Evolutionary conservation across 2,888 invertebrate species (phyloP), one percentile per base, ranked within the genome.

Genomic region (Ormyrus nitidulus): DNA sequence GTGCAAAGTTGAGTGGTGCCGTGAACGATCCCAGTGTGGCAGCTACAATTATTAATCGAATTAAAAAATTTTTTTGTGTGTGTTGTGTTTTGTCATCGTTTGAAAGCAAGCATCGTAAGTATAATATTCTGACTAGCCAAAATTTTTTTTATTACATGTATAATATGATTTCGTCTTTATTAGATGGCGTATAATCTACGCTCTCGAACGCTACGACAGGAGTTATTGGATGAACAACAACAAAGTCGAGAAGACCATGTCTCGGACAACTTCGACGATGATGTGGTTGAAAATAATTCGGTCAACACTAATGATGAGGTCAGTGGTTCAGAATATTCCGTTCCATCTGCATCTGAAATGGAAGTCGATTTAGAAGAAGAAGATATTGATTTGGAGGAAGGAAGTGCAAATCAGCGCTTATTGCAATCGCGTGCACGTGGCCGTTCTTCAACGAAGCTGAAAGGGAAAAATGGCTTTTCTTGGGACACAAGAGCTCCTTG

Each of bases 181-280:
- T 70, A 70, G 70, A 70, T 70, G 58, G 70, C 54, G 44, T 70
- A 70, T 70, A 70, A 70, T 56, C 54, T 70, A 70, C 56, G 70
- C 9, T 34, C 70, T 13, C 58, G 58, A 51, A 54, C 54, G 11
- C 8, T 54, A 19, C 58, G 70, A 70, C 13, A 58, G n/a, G 54
- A 53, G 58, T 51, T 70, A 13, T 58, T 58, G 70, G 70, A 70
- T n/a, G 70, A 44, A 58, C 7, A 65, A 19, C 19, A 19, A 19
- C 19, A 19, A 19, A 19, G 1, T 19, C 19, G 19, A 19, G 19
- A 19, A 19, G 19, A 19, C 19, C 19, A 19, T 65, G 9, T 9
- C 19, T 65, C 66, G n/a, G 66, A 65, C 66, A 65, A 48, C 49
- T 7, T 1, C 19, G 19, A 19, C 19, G 19, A 19, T 19, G 19